These are phyloP conservation scores for Salpingus planirostris DNA, from an alignment of 2,888 invertebrate genomes.

Conservation along the genomic window DNA sequence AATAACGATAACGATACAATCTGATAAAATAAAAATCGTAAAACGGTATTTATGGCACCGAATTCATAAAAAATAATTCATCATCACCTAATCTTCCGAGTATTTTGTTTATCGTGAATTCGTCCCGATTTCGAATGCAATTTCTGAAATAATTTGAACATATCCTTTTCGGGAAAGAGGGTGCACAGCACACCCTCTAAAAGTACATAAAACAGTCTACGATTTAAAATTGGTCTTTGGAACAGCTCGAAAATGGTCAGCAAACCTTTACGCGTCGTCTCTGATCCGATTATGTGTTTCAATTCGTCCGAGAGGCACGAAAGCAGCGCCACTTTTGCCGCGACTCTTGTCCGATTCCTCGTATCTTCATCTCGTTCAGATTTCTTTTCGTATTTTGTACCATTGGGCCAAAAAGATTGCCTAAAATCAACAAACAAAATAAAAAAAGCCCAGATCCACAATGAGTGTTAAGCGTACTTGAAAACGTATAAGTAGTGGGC, in stretches of 20 bases:
- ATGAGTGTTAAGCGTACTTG: conserved; percentile 53
- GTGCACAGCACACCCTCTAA: conserved; percentile 73
- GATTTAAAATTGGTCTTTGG: conserved; percentile 78
- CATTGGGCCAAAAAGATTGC: conserved; percentile 54
- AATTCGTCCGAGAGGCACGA: conserved; percentile 85
- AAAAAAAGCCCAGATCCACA: conserved; percentile 3
- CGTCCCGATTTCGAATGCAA: conserved; percentile 58
- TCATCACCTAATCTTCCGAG: conserved; percentile 29
- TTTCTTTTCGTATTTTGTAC: conserved; percentile 38
- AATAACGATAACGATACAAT: too few relatives aligned
- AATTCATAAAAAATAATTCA: conserved; percentile 23
- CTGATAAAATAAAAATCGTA: too few relatives aligned
- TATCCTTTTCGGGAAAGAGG: conserved; percentile 71
- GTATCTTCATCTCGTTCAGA: conserved; percentile 32
- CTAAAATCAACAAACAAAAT: too few relatives aligned
- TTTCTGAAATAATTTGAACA: conserved; percentile 61
- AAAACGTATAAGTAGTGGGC: conserved; percentile 78
- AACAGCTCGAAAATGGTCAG: conserved; percentile 80
- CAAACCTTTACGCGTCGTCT: conserved; percentile 75
- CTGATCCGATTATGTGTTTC: conserved; percentile 80
- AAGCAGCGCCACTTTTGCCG: conserved; percentile 77
- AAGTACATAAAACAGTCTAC: conserved; percentile 71
- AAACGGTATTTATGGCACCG: too few relatives aligned
- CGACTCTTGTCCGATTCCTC: conserved; percentile 68
- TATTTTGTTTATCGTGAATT: conserved; percentile 22